These are phyloP conservation scores for Prunella himalayana DNA, from an alignment of 2,113 vertebrate genomes.

Conservation along the genomic window DNA sequence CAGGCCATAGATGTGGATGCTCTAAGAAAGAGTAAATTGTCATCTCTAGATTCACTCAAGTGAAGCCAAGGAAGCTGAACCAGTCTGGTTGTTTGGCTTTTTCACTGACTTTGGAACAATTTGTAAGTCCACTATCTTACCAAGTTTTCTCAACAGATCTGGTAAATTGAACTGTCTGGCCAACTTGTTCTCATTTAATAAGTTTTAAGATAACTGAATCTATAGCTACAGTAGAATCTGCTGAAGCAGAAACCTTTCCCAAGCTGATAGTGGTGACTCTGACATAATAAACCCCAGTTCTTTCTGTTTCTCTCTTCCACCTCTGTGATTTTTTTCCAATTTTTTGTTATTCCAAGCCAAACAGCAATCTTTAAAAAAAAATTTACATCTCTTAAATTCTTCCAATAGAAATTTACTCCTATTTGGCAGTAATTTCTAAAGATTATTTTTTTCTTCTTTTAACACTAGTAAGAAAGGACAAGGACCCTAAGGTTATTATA, in stretches of 20 bases:
- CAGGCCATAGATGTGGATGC: neutral
- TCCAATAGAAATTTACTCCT: neutral
- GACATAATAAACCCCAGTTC: neutral
- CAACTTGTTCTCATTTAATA: neutral
- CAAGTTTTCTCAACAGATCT: neutral
- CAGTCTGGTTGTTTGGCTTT: neutral
- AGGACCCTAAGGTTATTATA: slow-evolving; percentile 12
- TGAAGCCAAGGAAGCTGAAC: neutral
- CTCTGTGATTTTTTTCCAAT: neutral
- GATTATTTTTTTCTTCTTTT: neutral
- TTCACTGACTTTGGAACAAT: neutral
- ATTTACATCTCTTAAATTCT: neutral
- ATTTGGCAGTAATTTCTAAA: neutral
- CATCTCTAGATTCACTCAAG: neutral
- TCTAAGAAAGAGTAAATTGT: neutral
- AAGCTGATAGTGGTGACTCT: neutral
- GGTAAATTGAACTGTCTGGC: neutral
- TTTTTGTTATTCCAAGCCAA: neutral
- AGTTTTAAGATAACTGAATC: neutral
- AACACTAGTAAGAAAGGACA: slow-evolving; percentile 8
- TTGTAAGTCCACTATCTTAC: neutral
- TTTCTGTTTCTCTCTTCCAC: neutral
- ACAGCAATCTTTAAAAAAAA: neutral
- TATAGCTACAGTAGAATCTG: neutral
- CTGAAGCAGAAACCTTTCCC: neutral